Conservation (phyloP, 2,113 vertebrate genomes). For the Mixornis gularis region DNA sequence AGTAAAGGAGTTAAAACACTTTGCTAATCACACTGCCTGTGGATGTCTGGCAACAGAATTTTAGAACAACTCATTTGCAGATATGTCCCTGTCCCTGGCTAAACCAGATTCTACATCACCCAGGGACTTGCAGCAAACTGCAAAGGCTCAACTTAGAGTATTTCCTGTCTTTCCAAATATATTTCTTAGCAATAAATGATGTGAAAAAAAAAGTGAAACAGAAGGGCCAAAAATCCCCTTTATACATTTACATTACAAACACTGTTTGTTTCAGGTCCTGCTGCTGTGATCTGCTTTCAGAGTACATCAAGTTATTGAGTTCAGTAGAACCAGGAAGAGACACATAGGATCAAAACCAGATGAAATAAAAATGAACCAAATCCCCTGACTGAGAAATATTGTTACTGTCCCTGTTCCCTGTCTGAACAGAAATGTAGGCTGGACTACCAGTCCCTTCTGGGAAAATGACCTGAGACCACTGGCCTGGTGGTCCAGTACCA, state of each 20-base stretch:
- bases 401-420: neutral
- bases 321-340: neutral
- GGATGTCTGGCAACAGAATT: neutral
- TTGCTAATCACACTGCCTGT: neutral
- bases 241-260: neutral
- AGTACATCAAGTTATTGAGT: neutral
- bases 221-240: neutral
- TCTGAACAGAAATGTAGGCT: neutral
- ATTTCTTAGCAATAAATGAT: neutral
- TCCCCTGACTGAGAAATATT: rapidly evolving
- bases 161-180: neutral
- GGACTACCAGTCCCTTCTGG: neutral
- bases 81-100: neutral
- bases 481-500: neutral
- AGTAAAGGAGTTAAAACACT: neutral
- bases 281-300: neutral
- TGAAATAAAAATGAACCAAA: neutral
- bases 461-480: neutral
- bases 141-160: neutral
- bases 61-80: neutral
- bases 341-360: neutral
- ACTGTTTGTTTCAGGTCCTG: neutral
- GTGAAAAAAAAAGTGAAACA: neutral
- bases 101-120: neutral
- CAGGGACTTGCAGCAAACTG: neutral